A percentile compares a stretch with the other conserved stretches of the same genome.
Conservation (phyloP, 2,888 invertebrate genomes). For the Crematogaster levior region DNA sequence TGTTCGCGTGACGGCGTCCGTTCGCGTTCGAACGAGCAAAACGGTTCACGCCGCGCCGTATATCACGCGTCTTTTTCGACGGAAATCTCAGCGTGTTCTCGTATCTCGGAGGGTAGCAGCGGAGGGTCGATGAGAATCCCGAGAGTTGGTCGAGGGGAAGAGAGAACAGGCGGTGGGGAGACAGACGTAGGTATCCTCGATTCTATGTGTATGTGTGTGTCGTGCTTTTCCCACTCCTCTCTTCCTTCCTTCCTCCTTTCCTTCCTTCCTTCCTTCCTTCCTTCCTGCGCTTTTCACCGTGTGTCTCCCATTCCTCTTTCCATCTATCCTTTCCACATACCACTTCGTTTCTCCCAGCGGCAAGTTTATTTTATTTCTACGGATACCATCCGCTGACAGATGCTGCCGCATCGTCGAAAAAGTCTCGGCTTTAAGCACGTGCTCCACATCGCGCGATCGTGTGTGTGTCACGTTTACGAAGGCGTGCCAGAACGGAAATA, state of each 20-base stretch:
- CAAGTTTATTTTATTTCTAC: conserved; percentile 52
- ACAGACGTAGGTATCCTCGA: conserved; percentile 19
- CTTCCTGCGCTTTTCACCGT: conserved; percentile 28
- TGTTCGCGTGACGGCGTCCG: conserved; percentile 48
- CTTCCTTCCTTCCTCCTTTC: conserved; percentile 16
- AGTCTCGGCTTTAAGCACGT: conserved; percentile 50
- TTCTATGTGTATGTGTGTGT: conserved; percentile 28
- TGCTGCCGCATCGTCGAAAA: conserved; percentile 49
- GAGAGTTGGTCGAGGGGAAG: conserved; percentile 16
- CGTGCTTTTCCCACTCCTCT: conserved; percentile 31
- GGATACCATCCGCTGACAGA: conserved; percentile 51
- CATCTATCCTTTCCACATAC: not conserved
- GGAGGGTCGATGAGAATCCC: conserved; percentile 56
- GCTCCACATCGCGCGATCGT: conserved; percentile 33
- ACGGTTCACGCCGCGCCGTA: conserved; percentile 43
- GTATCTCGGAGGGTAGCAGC: conserved; percentile 29
- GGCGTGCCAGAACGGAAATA: conserved; percentile 44
- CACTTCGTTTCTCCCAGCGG: not conserved
- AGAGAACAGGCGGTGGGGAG: conserved; percentile 10
- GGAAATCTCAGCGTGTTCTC: conserved; percentile 61
- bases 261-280: conserved; percentile 36
- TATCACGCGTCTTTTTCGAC: conserved; percentile 52
- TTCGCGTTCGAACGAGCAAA: conserved; percentile 58
- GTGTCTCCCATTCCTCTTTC: conserved; percentile 4
- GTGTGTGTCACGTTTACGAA: conserved; percentile 23